A percentile compares a stretch with the other conserved stretches of the same genome.
Evolutionary conservation across 2,888 invertebrate species (phyloP).

Genomic region (Apotomis betuletana): DNA sequence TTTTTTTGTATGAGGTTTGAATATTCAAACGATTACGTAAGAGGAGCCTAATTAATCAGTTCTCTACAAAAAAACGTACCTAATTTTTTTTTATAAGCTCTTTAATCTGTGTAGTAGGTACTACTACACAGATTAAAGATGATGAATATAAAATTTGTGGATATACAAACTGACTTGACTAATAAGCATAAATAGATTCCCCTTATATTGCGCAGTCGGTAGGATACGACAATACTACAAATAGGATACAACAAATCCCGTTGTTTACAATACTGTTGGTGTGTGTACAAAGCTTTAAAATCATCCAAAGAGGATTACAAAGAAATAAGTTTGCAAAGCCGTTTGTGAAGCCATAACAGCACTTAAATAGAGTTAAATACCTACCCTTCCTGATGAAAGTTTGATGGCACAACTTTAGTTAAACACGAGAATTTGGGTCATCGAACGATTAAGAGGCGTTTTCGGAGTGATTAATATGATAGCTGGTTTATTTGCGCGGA

Average conservation of each 20-base stretch:
- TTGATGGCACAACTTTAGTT: slow-evolving; percentile 44
- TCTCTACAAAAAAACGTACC: too few relatives aligned
- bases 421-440: slow-evolving; percentile 42
- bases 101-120: too few relatives aligned
- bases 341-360: slow-evolving; percentile 36
- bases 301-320: slow-evolving; percentile 31
- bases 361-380: slow-evolving; percentile 41
- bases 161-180: too few relatives aligned
- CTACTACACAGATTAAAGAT: too few relatives aligned
- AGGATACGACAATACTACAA: neutral
- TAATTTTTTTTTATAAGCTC: too few relatives aligned
- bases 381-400: slow-evolving; percentile 42
- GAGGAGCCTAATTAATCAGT: too few relatives aligned
- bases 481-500: slow-evolving; percentile 32
- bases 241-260: neutral
- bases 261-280: neutral
- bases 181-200: neutral
- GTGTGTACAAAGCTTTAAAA: slow-evolving; percentile 7
- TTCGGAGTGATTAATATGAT: slow-evolving; percentile 37
- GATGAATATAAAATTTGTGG: too few relatives aligned
- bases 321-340: slow-evolving; percentile 25
- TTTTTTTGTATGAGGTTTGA: too few relatives aligned
- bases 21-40: too few relatives aligned
- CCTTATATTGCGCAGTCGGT: neutral
- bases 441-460: slow-evolving; percentile 44